Conservation (phyloP, 1,140 invertebrate genomes). For the Apis laboriosa region DNA sequence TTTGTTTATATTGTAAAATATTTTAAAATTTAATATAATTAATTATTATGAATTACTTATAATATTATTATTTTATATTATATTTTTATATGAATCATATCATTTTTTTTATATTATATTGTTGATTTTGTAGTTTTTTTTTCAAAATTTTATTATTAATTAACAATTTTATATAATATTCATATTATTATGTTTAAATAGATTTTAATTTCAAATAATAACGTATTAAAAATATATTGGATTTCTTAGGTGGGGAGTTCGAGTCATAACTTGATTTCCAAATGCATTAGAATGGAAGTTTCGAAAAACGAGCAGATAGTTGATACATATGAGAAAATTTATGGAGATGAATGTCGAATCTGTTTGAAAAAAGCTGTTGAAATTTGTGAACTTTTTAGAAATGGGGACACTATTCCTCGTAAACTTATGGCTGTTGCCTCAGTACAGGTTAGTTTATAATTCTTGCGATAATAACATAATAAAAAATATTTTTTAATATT, state of each 20-base stretch:
- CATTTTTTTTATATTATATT: background rate
- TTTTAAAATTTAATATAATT: background rate
- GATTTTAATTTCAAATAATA: background rate
- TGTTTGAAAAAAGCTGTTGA: conserved; percentile 65
- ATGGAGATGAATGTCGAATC: conserved; percentile 65
- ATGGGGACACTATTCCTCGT: conserved; percentile 58
- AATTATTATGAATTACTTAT: background rate
- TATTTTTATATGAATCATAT: background rate
- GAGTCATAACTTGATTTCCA: conserved; percentile 20
- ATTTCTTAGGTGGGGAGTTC: conserved; percentile 22
- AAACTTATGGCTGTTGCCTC: conserved; percentile 75
- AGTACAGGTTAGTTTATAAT: conserved; percentile 72
- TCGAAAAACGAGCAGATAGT: conserved; percentile 16
- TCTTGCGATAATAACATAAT: conserved; percentile 37
- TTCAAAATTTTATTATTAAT: background rate
- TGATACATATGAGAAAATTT: conserved; percentile 34
- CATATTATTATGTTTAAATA: background rate
- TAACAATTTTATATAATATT: background rate
- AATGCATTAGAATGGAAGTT: conserved; percentile 51
- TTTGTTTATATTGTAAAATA: background rate
- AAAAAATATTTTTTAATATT: conserved; percentile 43
- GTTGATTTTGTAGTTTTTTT: background rate
- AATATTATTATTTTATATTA: background rate
- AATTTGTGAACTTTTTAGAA: conserved; percentile 66
- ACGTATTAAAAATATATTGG: conserved; percentile 31